phyloP scores from a whole-genome alignment of 2,888 invertebrate genomes.

The Lottia gigantea region DNA sequence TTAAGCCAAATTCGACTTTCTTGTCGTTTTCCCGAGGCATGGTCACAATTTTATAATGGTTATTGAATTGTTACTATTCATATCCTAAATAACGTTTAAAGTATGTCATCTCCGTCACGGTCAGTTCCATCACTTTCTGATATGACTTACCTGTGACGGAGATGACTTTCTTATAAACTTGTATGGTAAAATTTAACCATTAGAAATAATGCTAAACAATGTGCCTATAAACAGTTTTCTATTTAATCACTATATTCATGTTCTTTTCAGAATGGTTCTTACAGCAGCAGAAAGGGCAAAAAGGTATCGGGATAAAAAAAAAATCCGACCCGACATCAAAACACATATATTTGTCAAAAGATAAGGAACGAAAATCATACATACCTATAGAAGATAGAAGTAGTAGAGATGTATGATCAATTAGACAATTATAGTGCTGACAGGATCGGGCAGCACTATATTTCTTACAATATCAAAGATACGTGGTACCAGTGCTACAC shows the following conservation, averaged over 20 bases:
- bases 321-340: conserved; percentile 12
- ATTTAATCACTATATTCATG: neutral
- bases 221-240: no score
- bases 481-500: no score
- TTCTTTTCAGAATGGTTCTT: conserved; percentile 13
- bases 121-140: neutral
- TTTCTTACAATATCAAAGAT: no score
- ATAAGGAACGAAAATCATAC: neutral
- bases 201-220: no score
- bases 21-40: no score
- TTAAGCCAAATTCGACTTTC: no score
- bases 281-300: conserved; percentile 15
- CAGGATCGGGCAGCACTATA: no score
- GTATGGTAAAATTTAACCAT: no score
- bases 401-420: conserved; percentile 3
- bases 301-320: conserved; percentile 13
- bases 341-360: neutral
- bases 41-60: no score
- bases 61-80: neutral
- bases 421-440: no score
- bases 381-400: conserved; percentile 5
- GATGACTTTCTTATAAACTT: no score
- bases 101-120: conserved; percentile 2
- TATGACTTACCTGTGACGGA: neutral
- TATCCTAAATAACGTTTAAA: neutral